Base-by-base conservation (phyloP, 2,888 invertebrate genomes). In the Agriopis marginaria region DNA sequence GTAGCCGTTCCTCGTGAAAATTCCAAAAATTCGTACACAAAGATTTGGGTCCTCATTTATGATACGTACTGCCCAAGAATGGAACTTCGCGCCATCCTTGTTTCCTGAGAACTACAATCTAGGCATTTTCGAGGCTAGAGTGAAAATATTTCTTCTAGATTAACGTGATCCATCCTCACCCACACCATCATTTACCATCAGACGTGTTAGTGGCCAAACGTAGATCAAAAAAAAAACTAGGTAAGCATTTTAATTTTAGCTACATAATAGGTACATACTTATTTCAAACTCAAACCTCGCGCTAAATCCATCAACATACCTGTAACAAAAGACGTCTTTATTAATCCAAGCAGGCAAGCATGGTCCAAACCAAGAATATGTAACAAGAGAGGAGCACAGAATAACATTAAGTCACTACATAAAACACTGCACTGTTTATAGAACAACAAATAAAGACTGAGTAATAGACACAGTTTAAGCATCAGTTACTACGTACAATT, bases 311-410 rank as follows among this genome's bases (percentile, higher is more conserved):
- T 55, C 50, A 39, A 73, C 67, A 59, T 83, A 83, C 83, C 82
- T 82, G 83, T 44, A 84, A 82, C 74, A 80, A 75, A 75, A 71
- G 70, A 55, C 62, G 71, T 74, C n/a, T 74, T 74, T 68, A 73
- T 72, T 54, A 50, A 40, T 66, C 11, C 49, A 32, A 58, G 62
- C 9, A 23, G 2, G 17, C 49, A 32, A 58, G 32, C 32, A 32
- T 32, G 32, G 40, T 66, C 11, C 49, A 32, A 58, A 58, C 9
- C 42, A 55, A 55, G 40, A 58, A 23, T 40, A 40, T 17, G 7
- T 42, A 44, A 47, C 14, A 11, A 45, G 45, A 58, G n/a, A 45
- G 14, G 0, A 42, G 14, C 42, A 17, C 55, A 56, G 54, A 54
- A n/a, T 56, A 56, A 17, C 3, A n/a, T 14, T 6, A 3, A 56